phyloP scores from a whole-genome alignment of 1,140 invertebrate genomes.

The Cydia fagiglandana region DNA sequence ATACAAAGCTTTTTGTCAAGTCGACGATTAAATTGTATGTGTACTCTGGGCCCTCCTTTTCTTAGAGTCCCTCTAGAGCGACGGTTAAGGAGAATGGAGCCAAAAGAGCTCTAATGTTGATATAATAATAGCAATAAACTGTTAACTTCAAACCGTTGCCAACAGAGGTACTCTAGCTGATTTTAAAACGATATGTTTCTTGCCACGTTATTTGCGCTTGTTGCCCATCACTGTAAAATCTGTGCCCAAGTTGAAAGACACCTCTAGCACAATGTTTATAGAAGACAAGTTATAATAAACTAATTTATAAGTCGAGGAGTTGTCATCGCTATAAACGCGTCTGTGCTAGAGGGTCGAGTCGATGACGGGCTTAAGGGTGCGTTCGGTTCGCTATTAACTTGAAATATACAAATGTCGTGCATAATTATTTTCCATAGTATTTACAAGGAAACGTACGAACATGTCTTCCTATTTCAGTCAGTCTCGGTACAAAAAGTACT shows the following conservation, averaged over 20 bases:
- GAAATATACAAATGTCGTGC: no score
- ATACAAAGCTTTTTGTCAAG: not conserved
- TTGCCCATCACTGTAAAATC: not conserved
- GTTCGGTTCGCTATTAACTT: constrained; percentile 16
- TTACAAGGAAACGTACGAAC: no score
- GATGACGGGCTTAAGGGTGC: not conserved
- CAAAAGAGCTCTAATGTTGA: not conserved
- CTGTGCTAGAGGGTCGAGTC: not conserved
- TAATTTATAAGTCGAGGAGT: not conserved
- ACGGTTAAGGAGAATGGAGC: not conserved
- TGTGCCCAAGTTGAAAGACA: not conserved
- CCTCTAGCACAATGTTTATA: not conserved
- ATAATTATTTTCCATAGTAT: no score
- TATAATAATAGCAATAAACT: not conserved
- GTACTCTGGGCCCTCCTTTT: not conserved
- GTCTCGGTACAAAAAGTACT: no score
- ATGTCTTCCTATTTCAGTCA: no score
- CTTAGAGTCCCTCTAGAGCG: not conserved
- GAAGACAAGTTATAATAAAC: constrained; percentile 7
- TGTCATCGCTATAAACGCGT: not conserved
- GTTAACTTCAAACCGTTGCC: not conserved
- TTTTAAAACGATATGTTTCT: not conserved
- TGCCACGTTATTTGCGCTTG: not conserved
- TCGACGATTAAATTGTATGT: not conserved
- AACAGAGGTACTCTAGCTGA: not conserved